Evolutionary conservation across 2,797 vertebrate genomes (phyloP), one percentile per base, ranked within the genome.

Genomic region (Melanotaenia trifasciata): DNA sequence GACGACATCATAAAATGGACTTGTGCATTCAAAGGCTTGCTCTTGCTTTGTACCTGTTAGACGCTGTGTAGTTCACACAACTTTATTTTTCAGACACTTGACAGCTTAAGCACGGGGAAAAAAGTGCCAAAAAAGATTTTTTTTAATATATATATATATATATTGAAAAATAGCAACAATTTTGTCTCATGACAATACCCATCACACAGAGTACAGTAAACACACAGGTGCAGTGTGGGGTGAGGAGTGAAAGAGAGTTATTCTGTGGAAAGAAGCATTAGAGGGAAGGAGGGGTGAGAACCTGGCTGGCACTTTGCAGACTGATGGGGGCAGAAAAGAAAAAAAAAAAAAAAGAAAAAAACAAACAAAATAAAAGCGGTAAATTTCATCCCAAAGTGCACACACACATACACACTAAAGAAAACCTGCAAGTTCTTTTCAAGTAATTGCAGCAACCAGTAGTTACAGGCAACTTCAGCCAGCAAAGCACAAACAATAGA

Each of bases 171-270:
- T 72, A 38, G 38, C 43, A 82, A 81, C 73, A 78, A 60, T 81
- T 79, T 67, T 26, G 79, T 88, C 87, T 89, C 73, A 20, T 88
- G 89, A 79, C 80, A 76, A 88, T 83, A 81, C 71, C 80, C 80
- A 80, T 85, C 84, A 83, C 22, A 26, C 30, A 40, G 32, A 51
- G 73, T 66, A 85, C 74, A 75, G 84, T 75, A 78, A 79, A 83
- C 68, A 79, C 38, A 65, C 57, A 66, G 64, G 67, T 66, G 1
- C 80, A 43, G 82, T 9, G 61, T 33, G 70, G 11, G 64, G 64
- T 2, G 74, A 68, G 66, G 12, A 70, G 68, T 30, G 72, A 54
- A 70, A 51, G 72, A 61, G 74, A 74, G 66, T 28, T 70, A 58
- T 69, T 76, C 64, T 58, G 72, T 68, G 70, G 64, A 76, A 75